A percentile compares a stretch with the other conserved stretches of the same genome.
Conservation (phyloP, 2,113 vertebrate genomes). For the Cyrtonyx montezumae region DNA sequence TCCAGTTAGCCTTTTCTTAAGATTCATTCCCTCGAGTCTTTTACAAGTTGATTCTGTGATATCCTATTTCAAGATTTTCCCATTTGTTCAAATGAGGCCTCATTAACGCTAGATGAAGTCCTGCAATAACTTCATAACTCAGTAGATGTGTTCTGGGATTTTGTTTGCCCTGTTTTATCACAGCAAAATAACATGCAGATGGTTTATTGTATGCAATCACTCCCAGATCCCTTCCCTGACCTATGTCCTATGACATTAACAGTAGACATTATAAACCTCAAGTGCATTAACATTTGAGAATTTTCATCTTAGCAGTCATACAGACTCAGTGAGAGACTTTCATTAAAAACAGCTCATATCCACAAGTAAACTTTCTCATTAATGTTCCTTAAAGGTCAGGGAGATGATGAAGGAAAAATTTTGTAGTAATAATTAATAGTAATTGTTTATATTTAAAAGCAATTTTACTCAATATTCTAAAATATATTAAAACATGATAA, state of each 20-base stretch:
- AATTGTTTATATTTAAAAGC: background rate
- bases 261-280: constrained; percentile 21
- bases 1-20: background rate
- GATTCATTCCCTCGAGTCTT: background rate
- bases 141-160: background rate
- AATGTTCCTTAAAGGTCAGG: constrained; percentile 3
- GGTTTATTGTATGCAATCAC: background rate
- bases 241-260: constrained; percentile 33
- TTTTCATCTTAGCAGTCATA: constrained; percentile 8
- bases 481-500: background rate
- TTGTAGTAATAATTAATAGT: background rate
- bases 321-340: background rate
- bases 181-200: constrained; percentile 26
- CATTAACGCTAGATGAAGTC: constrained; percentile 1
- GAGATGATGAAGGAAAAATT: constrained; percentile 1
- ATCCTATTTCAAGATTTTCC: constrained; percentile 9
- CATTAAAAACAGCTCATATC: constrained; percentile 7
- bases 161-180: background rate
- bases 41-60: background rate
- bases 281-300: constrained; percentile 36
- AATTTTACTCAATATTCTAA: background rate
- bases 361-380: background rate
- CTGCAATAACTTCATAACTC: background rate
- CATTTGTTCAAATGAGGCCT: constrained; percentile 15
- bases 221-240: constrained; percentile 38